Evolutionary conservation across 2,888 invertebrate species (phyloP).

Genomic region (Stramonita haemastoma): DNA sequence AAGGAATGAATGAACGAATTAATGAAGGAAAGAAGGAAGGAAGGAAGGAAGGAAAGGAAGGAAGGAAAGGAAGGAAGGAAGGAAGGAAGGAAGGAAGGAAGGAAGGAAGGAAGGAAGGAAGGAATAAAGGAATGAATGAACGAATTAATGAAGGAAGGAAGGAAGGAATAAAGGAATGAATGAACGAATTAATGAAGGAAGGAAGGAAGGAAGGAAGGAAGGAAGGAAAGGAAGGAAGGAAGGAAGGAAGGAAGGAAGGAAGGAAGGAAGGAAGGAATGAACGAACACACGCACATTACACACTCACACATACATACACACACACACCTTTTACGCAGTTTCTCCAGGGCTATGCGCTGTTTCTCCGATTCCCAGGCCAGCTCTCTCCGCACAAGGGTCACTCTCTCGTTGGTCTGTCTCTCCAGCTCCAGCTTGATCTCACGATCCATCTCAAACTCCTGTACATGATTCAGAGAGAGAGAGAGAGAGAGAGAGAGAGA

Average conservation of each 20-base stretch:
- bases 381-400: slow-evolving; percentile 72
- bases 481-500: too few species aligned
- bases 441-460: slow-evolving; percentile 78
- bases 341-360: slow-evolving; percentile 73
- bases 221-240: too few species aligned
- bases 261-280: too few species aligned
- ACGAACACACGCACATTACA: not conserved
- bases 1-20: not conserved
- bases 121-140: too few species aligned
- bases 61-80: too few species aligned
- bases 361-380: slow-evolving; percentile 78
- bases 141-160: too few species aligned
- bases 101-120: not conserved
- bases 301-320: not conserved
- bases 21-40: too few species aligned
- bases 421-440: slow-evolving; percentile 74
- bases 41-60: too few species aligned
- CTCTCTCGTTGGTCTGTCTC: slow-evolving; percentile 71
- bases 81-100: not conserved
- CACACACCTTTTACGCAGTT: slow-evolving; percentile 70
- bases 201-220: too few species aligned
- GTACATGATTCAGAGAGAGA: not conserved
- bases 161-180: too few species aligned
- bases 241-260: too few species aligned
- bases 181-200: too few species aligned